phyloP scores from a whole-genome alignment of 2,797 vertebrate species.

The Siniperca obscura region DNA sequence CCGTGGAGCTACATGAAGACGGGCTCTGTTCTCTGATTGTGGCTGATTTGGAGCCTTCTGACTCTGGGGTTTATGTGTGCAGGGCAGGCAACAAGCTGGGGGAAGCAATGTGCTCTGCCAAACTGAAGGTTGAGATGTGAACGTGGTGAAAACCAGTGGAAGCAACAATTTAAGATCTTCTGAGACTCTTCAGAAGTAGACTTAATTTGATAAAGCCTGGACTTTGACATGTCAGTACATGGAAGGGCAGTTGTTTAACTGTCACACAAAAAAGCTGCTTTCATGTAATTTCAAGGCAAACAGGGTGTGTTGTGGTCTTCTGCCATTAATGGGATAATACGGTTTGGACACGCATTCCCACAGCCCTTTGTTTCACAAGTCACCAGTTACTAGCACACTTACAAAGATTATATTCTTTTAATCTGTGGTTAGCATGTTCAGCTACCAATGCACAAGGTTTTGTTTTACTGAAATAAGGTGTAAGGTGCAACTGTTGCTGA shows the following conservation, averaged over 20 bases:
- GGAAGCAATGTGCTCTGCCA: constrained; percentile 75
- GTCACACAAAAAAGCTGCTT: constrained; percentile 11
- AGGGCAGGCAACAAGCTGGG: constrained; percentile 78
- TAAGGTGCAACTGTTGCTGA: not conserved
- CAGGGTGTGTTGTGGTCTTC: not conserved
- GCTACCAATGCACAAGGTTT: not conserved
- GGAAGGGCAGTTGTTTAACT: constrained; percentile 5
- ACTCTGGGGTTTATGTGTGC: constrained; percentile 85
- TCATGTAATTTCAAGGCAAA: constrained; percentile 10
- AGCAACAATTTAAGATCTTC: not conserved
- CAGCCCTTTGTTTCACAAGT: constrained; percentile 15
- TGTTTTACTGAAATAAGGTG: not conserved
- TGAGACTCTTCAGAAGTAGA: not conserved
- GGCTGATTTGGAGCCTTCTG: constrained; percentile 64
- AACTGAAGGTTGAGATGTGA: constrained; percentile 64
- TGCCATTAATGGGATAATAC: not conserved
- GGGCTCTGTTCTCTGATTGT: constrained; percentile 84
- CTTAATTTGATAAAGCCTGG: not conserved
- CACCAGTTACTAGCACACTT: constrained; percentile 30
- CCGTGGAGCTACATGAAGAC: constrained; percentile 71
- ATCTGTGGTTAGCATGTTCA: constrained; percentile 4
- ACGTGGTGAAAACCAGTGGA: not conserved
- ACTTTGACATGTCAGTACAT: not conserved
- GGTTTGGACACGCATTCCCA: not conserved
- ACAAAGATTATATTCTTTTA: not conserved